Evolutionary conservation across 1,140 invertebrate genomes (phyloP), one percentile per base, ranked within the genome.

Genomic region (Calephelis virginiensis): DNA sequence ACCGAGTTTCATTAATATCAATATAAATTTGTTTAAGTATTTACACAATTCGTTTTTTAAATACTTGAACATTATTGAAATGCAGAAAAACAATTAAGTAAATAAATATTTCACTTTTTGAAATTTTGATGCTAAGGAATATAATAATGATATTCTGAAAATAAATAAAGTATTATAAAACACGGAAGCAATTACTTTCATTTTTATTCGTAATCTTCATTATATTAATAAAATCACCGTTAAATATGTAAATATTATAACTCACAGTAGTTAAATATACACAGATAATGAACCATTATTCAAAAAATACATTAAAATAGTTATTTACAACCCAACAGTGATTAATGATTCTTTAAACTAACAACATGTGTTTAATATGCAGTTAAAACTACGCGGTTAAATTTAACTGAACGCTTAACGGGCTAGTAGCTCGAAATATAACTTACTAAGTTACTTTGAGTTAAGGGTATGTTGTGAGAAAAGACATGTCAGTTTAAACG

Each of bases 331-430:
- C 48, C n/a, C 48, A 64, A 56, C 63, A 43, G 63, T 64, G 63
- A 64, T 64, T 56, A 64, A 64, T 64, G 63, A 53, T 40, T 43
- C 38, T 43, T 40, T 64, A 46, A 47, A 59, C 53, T 59, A 64
- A 64, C 63, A 64, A 50, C 63, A 64, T 48, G 40, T 64, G 63
- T 64, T 64, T 64, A 64, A 64, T 49, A 50, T 50, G 47, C 63
- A 64, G 63, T 64, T 49, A 64, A 64, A 64, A 49, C 40, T 53
- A 13, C 28, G 49, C 47, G 63, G 63, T 64, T 64, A 64, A 64
- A 64, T 64, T 64, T 64, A 64, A 64, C 63, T 49, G 48, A 53
- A 43, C 63, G 63, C 40, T 64, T 53, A 64, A 61, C 13, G 14
- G 12, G 60, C 40, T 4, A 8, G 14, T 49, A 13, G n/a, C 48